These are phyloP conservation scores for Cantharis nigra DNA, from an alignment of 2,888 invertebrate species.

Conservation along the genomic window DNA sequence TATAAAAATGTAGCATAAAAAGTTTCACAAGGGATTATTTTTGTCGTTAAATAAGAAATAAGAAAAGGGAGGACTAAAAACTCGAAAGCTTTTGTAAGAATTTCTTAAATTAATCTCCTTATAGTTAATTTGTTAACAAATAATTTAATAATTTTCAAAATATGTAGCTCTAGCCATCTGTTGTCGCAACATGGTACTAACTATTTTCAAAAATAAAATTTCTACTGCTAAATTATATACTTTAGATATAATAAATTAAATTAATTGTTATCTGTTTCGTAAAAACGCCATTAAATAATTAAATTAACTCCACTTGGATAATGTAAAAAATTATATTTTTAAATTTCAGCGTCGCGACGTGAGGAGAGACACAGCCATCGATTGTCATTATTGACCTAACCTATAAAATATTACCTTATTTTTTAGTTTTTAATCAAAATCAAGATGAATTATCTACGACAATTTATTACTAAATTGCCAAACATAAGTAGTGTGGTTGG, in stretches of 20 bases:
- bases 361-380: not conserved
- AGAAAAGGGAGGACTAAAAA: not conserved
- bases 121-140: not conserved
- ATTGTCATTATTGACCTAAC: not conserved
- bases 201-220: not conserved
- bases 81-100: not conserved
- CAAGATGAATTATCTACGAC: constrained; percentile 37
- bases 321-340: not conserved
- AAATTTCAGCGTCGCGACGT: not conserved
- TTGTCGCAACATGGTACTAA: not conserved
- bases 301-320: not conserved
- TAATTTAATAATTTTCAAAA: not conserved
- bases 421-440: not conserved
- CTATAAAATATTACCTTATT: not conserved
- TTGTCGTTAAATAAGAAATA: not conserved
- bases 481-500: constrained; percentile 19
- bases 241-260: not conserved
- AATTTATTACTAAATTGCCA: constrained; percentile 31
- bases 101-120: not conserved
- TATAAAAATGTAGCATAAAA: constrained; percentile 1
- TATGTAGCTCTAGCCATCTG: not conserved
- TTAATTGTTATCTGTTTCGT: not conserved
- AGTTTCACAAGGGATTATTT: not conserved
- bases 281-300: not conserved
- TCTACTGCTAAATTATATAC: not conserved